These are phyloP conservation scores for Auanema sp. DNA, from an alignment of 2,888 invertebrate genomes.

Conservation along the genomic window DNA sequence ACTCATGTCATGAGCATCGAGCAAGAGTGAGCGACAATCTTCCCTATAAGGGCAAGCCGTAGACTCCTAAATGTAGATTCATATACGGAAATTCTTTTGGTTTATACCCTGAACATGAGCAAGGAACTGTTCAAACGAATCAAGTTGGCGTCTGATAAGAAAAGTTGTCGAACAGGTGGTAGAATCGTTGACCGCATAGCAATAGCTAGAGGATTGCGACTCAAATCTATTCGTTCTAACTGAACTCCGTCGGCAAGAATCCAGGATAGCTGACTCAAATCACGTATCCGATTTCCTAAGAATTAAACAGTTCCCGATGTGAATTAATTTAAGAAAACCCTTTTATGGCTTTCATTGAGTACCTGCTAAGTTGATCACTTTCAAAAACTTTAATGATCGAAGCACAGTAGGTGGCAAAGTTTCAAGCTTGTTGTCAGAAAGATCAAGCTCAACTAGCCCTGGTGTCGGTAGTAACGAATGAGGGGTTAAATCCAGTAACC, in stretches of 20 bases:
- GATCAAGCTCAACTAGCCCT: constrained; percentile 47
- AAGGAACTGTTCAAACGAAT: constrained; percentile 39
- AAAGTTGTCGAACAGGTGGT: constrained; percentile 47
- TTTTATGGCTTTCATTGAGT: no score
- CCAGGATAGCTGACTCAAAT: constrained; percentile 44
- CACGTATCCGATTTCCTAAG: constrained; percentile 45
- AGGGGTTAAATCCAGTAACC: constrained; percentile 42
- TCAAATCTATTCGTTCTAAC: constrained; percentile 48
- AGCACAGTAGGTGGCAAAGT: constrained; percentile 50
- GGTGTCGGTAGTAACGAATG: constrained; percentile 52
- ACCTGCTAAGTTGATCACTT: background rate
- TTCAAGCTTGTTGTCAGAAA: constrained; percentile 52
- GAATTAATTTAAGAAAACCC: background rate
- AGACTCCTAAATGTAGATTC: constrained; percentile 1
- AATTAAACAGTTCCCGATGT: constrained; percentile 36
- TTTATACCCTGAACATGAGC: constrained; percentile 37
- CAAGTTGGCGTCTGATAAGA: constrained; percentile 42
- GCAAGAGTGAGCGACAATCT: constrained; percentile 10
- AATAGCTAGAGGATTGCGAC: constrained; percentile 47
- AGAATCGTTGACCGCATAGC: constrained; percentile 33
- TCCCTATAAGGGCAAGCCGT: constrained; percentile 16
- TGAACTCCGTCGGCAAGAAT: constrained; percentile 42
- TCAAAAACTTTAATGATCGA: constrained; percentile 35
- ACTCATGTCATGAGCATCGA: constrained; percentile 14
- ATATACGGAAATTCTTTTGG: no score